Evolutionary conservation across 2,113 vertebrate genomes (phyloP), one percentile per base, ranked within the genome.

Genomic region (Erythrocercus mccallii): DNA sequence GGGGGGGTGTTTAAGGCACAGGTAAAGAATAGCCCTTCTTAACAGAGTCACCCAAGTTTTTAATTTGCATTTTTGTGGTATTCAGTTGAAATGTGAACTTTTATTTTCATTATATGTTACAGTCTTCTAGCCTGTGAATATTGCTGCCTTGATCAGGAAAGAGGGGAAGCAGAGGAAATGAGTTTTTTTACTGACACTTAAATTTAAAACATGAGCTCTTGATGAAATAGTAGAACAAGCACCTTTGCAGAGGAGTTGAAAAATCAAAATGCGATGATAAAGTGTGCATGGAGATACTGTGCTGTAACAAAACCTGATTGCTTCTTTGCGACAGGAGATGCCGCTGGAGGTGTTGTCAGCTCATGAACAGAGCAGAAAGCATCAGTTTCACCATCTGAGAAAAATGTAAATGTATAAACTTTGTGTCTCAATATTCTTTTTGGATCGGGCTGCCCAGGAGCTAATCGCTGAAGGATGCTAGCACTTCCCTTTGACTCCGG

Each of bases 201-300:
- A 33, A 81, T 91, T 74, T 91, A 76, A 86, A 84, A 80, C 5
- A 8, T 28, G 61, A 82, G 48, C 28, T 89, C 50, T 61, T 65
- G 62, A 42, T 89, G 73, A 70, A 89, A 85, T 25, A 53, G 37
- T 76, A 50, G 44, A 61, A 57, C 40, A 80, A 69, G 14, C 33
- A 50, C 53, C 86, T 91, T 84, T 61, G 48, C 42, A 79, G 60
- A 87, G 48, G 77, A 78, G 50, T 2, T 62, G 54, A 53, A 79
- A 90, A 92, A 73, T 61, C 70, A 62, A 70, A 92, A 57, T 54
- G 79, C 19, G n/a, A 61, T 65, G 50, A 19, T 79, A 69, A 89
- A 89, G 25, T 20, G 44, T 53, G 25, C 10, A 2, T 53, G n/a
- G 48, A 42, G 48, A 86, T 81, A 5, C 47, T 53, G n/a, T 48